phyloP scores from a whole-genome alignment of 2,888 invertebrate genomes.

The Campaea margaritaria region DNA sequence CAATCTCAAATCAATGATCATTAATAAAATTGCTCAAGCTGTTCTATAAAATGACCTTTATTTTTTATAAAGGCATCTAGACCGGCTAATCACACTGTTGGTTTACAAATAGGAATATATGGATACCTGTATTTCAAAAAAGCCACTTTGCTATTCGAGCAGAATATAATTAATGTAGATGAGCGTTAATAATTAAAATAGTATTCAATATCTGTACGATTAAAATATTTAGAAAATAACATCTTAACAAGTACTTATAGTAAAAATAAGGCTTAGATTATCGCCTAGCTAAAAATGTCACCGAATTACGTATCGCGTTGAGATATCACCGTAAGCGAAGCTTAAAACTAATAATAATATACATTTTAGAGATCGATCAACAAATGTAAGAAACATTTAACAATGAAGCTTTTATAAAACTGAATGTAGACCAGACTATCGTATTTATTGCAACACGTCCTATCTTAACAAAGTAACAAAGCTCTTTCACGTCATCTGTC shows the following conservation, averaged over 20 bases:
- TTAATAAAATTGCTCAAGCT: too few species aligned
- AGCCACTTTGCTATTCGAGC: constrained; percentile 52
- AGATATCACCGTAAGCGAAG: constrained; percentile 73
- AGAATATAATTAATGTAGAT: constrained; percentile 65
- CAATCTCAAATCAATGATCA: too few species aligned
- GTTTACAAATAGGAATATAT: too few species aligned
- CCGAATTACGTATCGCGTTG: constrained; percentile 81
- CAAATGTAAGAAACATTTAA: constrained; percentile 60
- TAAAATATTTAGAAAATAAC: constrained; percentile 65
- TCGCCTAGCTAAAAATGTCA: constrained; percentile 74
- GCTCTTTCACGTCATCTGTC: too few species aligned
- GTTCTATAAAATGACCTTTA: too few species aligned
- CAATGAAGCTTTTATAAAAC: constrained; percentile 38
- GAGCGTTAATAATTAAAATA: constrained; percentile 64
- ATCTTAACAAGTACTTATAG: constrained; percentile 57
- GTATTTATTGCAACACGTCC: too few species aligned
- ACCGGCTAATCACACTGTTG: too few species aligned
- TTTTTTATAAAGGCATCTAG: too few species aligned
- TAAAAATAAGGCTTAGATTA: constrained; percentile 72
- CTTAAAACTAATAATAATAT: constrained; percentile 57
- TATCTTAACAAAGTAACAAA: too few species aligned
- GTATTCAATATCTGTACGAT: constrained; percentile 57
- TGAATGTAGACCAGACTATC: constrained; percentile 10
- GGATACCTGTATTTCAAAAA: constrained; percentile 6
- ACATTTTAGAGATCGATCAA: constrained; percentile 78